Percentiles rank a stretch among this genome's conserved stretches.
Evolutionary conservation across 2,888 invertebrate genomes (phyloP).

Genomic region (Anagyrus pseudococci): DNA sequence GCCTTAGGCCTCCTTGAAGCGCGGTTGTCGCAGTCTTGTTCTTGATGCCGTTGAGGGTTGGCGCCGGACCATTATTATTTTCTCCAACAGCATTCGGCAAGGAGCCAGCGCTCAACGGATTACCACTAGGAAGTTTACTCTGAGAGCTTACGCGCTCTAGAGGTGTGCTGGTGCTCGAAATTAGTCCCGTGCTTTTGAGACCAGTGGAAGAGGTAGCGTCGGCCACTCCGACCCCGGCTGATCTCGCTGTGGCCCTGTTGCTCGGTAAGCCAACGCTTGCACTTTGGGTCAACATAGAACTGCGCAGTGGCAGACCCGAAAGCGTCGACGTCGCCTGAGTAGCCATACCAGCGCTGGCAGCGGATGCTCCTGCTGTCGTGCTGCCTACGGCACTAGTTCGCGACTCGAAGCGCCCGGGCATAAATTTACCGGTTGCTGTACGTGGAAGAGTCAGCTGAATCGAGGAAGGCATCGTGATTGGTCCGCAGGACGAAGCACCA

Average conservation of each 20-base stretch:
- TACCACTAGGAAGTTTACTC: conserved; percentile 47
- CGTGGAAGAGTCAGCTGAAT: conserved; percentile 57
- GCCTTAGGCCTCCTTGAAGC: conserved; percentile 55
- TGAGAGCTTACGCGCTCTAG: conserved; percentile 54
- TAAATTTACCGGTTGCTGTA: conserved; percentile 50
- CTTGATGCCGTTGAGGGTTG: conserved; percentile 50
- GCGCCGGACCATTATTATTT: conserved; percentile 52
- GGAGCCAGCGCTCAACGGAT: conserved; percentile 43
- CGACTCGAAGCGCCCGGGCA: conserved; percentile 52
- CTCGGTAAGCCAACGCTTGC: conserved; percentile 54
- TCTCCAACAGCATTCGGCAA: conserved; percentile 50
- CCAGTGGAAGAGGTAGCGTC: conserved; percentile 51
- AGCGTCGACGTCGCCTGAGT: conserved; percentile 44
- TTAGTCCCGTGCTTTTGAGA: conserved; percentile 54
- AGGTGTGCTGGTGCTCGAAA: conserved; percentile 59
- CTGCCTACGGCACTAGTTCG: conserved; percentile 49
- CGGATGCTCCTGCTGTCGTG: too few species aligned
- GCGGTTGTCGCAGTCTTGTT: conserved; percentile 49
- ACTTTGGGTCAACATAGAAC: conserved; percentile 52
- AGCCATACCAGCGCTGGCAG: too few species aligned
- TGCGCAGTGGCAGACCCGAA: conserved; percentile 50
- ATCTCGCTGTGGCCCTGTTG: conserved; percentile 48
- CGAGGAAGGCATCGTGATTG: conserved; percentile 49
- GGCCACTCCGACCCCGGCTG: conserved; percentile 51
- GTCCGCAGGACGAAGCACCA: too few species aligned